Base-by-base conservation (phyloP, 1,140 invertebrate genomes). In the Lysiphlebus fabarum region DNA sequence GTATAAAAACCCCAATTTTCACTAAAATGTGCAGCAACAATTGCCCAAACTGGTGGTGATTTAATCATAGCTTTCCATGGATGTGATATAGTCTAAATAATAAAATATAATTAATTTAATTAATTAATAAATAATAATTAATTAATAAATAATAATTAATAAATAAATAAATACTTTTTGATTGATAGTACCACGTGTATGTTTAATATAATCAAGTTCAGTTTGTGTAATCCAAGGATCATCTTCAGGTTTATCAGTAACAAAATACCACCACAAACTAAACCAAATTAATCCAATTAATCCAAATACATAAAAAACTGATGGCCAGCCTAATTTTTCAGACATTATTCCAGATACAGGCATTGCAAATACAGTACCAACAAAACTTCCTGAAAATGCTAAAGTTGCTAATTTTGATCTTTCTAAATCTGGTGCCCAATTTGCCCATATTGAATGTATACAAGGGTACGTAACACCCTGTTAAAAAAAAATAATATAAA, bases 1-100 rank as follows among this genome's bases (percentile, higher is more conserved):
- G 92, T 96, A 71, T 96, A 96, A 77, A 96, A 95, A 11, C 93
- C 94, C 94, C 94, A 97, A 78, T 96, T 96, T 76, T 96, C 93
- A 58, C 91, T 89, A 77, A 96, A 96, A 75, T 96, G 93, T 5
- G 93, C 92, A 14, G 87, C 83, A 14, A 92, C 86, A 51, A 95
- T 93, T 0, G 94, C 93, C 90, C 93, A 96, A 3, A 96, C 91
- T 0, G 94, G 87, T 44, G 83, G 79, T 0, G 93, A 96, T 1
- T 83, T 88, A 12, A 96, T 74, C 66, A 96, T 92, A 6, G 83
- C 77, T 48, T 82, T 83, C 93, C 93, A 95, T 1, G 92, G 92
- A 74, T 90, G 85, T 43, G 79, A 78, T 41, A 85, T 77, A 67
- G 81, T 71, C 73, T 78, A 7, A 12, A 11, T n/a, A 43, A 14